Conservation (phyloP, 2,797 vertebrate genomes). For the Cynopterus sphinx region DNA sequence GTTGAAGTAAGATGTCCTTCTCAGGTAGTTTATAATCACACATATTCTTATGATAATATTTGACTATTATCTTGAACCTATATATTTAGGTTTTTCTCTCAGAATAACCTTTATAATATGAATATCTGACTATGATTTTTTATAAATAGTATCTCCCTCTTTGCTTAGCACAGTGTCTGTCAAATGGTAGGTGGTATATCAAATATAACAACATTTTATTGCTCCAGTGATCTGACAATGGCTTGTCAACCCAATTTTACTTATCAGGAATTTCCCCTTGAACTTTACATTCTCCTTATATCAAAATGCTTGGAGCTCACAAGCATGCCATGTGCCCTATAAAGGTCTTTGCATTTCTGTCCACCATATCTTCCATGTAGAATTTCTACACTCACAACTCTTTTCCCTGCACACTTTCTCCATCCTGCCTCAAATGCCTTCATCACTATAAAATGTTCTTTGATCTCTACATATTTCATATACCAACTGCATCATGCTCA, state of each 20-base stretch:
- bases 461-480: not conserved
- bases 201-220: conserved; percentile 5
- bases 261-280: not conserved
- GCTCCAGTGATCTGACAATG: not conserved
- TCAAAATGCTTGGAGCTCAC: not conserved
- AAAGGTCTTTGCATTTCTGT: not conserved
- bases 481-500: fast-evolving
- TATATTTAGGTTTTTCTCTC: not conserved
- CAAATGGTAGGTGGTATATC: not conserved
- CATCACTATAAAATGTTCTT: not conserved
- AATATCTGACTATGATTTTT: not conserved
- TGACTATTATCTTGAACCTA: not conserved
- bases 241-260: not conserved
- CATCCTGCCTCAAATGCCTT: not conserved
- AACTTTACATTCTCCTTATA: not conserved
- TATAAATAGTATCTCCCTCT: not conserved
- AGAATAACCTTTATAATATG: not conserved
- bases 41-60: not conserved
- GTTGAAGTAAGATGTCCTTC: not conserved
- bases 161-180: not conserved
- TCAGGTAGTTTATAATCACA: not conserved
- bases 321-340: fast-evolving
- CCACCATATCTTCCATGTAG: not conserved
- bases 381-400: not conserved
- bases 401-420: not conserved